Evolutionary conservation across 2,888 invertebrate species (phyloP).

Genomic region (Pemphredon lugubris): DNA sequence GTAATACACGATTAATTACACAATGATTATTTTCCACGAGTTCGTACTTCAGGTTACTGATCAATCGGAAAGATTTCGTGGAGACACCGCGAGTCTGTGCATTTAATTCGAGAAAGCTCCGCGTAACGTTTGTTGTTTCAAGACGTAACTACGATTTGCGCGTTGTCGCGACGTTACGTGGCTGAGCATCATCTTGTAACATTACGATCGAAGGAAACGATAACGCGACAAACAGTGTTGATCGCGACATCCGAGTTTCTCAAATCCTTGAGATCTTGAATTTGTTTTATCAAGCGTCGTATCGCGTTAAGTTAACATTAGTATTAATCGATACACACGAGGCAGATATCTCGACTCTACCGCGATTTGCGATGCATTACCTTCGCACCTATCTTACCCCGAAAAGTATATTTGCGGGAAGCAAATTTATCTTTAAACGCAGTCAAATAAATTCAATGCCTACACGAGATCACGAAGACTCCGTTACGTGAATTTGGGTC

Average conservation of each 20-base stretch:
- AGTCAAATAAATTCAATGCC: no score
- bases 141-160: not conserved
- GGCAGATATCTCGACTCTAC: not conserved
- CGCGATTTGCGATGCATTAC: not conserved
- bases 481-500: no score
- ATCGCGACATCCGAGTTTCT: not conserved
- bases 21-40: not conserved
- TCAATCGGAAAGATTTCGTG: conserved; percentile 4
- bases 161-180: not conserved
- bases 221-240: not conserved
- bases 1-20: not conserved
- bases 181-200: not conserved
- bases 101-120: no score
- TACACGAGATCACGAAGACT: no score
- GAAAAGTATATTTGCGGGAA: no score
- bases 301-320: conserved; percentile 12
- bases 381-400: no score
- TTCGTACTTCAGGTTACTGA: not conserved
- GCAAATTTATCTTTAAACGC: no score
- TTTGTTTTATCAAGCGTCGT: not conserved
- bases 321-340: not conserved
- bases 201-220: not conserved
- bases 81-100: not conserved
- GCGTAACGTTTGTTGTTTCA: not conserved
- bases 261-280: not conserved